Evolutionary conservation across 2,113 vertebrate genomes (phyloP).

Genomic region (Scomber colias): DNA sequence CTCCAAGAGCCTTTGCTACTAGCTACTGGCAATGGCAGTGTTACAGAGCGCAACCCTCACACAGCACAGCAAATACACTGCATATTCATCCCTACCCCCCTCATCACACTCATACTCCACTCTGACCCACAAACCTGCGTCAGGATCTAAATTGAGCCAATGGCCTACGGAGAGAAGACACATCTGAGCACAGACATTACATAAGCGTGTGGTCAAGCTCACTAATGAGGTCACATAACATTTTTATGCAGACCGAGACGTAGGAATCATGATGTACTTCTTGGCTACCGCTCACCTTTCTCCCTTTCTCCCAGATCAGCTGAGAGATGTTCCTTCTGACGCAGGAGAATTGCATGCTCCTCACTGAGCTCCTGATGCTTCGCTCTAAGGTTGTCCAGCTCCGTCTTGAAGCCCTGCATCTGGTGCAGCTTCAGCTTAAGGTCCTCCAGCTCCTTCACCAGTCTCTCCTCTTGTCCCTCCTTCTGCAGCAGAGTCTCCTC

Average conservation of each 20-base stretch:
- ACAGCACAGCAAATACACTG: conserved; percentile 71
- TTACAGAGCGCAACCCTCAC: conserved; percentile 57
- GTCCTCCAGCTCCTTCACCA: conserved; percentile 90
- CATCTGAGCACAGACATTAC: conserved; percentile 72
- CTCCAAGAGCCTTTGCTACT: conserved; percentile 28
- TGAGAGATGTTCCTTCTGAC: conserved; percentile 78
- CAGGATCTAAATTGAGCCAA: conserved; percentile 78
- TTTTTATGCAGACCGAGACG: neutral
- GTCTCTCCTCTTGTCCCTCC: conserved; percentile 87
- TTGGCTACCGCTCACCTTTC: conserved; percentile 72
- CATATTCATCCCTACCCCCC: conserved; percentile 42
- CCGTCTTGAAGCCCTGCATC: conserved; percentile 60
- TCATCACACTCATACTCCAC: conserved; percentile 53
- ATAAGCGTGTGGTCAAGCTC: conserved; percentile 42
- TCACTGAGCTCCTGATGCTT: conserved; percentile 82
- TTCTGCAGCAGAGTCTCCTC: conserved; percentile 90
- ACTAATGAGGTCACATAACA: conserved; percentile 19
- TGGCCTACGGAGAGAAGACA: conserved; percentile 77
- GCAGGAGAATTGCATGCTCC: conserved; percentile 73
- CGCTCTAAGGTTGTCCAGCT: conserved; percentile 66
- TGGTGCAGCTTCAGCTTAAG: conserved; percentile 77
- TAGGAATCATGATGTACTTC: neutral
- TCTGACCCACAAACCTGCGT: conserved; percentile 86
- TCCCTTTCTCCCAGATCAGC: conserved; percentile 81
- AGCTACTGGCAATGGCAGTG: conserved; percentile 34